Evolutionary conservation across 30 jellyfish, hydroid and myxozoan genomes (phyloP).

Genomic region (Rhopilema esculentum): DNA sequence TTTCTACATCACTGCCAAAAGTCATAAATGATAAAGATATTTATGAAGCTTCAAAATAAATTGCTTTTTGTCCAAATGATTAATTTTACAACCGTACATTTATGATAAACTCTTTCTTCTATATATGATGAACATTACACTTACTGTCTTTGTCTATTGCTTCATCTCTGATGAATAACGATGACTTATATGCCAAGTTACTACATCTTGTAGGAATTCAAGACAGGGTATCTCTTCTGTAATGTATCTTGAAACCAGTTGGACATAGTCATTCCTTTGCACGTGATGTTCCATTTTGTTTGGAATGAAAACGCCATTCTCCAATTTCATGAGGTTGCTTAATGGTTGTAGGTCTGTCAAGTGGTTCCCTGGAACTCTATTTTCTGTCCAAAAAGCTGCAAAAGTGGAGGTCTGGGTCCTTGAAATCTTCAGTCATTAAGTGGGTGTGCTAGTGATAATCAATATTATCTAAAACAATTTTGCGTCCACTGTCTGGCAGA

Average conservation of each 20-base stretch:
- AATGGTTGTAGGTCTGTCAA: background rate
- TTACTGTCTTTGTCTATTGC: slow-evolving; percentile 37
- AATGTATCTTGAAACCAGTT: slow-evolving; percentile 8
- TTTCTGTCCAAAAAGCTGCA: background rate
- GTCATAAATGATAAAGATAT: too few species aligned
- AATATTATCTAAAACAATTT: background rate
- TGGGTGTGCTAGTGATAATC: background rate
- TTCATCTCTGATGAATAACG: slow-evolving; percentile 13
- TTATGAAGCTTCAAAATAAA: background rate
- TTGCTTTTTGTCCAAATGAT: too few species aligned
- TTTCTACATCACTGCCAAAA: too few species aligned
- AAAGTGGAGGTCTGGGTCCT: background rate
- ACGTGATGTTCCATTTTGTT: background rate
- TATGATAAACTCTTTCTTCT: background rate
- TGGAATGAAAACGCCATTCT: slow-evolving; percentile 12
- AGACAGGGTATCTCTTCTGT: slow-evolving; percentile 19
- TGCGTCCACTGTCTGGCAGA: background rate
- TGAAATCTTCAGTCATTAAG: background rate
- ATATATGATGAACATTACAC: background rate
- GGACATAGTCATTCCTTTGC: slow-evolving; percentile 4
- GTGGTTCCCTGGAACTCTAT: background rate
- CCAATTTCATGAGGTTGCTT: background rate
- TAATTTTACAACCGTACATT: background rate
- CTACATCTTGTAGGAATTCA: background rate
- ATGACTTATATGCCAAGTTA: slow-evolving; percentile 27